These are phyloP conservation scores for Acrobasis repandana DNA, from an alignment of 2,888 invertebrate species.

Conservation along the genomic window DNA sequence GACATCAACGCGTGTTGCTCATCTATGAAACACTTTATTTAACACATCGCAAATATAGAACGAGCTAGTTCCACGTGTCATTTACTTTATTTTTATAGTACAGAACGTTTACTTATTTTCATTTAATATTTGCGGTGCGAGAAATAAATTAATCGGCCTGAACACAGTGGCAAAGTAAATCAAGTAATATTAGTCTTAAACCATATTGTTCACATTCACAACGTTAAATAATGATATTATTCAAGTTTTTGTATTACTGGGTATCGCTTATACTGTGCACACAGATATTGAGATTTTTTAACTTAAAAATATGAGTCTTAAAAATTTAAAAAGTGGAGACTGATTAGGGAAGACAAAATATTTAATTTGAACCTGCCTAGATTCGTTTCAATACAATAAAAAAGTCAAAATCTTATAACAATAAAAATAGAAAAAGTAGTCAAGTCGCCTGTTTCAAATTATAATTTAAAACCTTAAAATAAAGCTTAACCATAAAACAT, in stretches of 20 bases:
- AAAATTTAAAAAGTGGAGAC: constrained; percentile 1
- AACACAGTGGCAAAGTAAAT: too few relatives aligned
- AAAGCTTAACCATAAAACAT: constrained; percentile 46
- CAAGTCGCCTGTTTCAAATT: constrained; percentile 5
- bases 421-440: constrained; percentile 3
- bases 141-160: too few relatives aligned
- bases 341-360: constrained; percentile 5
- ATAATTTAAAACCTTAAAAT: constrained; percentile 23
- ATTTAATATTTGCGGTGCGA: too few relatives aligned
- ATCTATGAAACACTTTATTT: too few relatives aligned
- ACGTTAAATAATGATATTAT: background rate
- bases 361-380: background rate
- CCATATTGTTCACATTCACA: background rate
- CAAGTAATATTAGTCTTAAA: background rate
- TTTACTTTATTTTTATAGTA: too few relatives aligned
- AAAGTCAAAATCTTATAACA: constrained; percentile 18
- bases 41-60: too few relatives aligned
- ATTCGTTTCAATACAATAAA: constrained; percentile 29
- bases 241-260: background rate
- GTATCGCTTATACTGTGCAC: background rate
- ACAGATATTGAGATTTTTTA: background rate
- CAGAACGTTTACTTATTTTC: too few relatives aligned
- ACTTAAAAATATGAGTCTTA: background rate
- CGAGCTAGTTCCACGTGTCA: too few relatives aligned
- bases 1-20: too few relatives aligned